A percentile compares a stretch with the other conserved stretches of the same genome.
These are phyloP conservation scores for Epistrophe grossulariae DNA, from an alignment of 2,888 invertebrate genomes.

Conservation along the genomic window DNA sequence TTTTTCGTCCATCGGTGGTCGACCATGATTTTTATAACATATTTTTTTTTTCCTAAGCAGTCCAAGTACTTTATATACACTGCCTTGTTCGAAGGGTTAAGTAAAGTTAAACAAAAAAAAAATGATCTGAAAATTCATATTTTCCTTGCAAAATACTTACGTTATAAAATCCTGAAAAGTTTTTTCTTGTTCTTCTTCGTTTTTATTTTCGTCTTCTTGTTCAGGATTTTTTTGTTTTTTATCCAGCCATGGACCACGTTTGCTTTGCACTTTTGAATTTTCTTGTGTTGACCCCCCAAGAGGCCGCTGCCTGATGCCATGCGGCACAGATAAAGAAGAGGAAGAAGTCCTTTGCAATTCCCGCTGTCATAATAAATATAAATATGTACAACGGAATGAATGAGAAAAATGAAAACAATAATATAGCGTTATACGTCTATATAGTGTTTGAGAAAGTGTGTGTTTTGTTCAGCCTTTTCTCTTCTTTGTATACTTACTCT, in stretches of 20 bases:
- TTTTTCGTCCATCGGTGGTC: conserved; percentile 55
- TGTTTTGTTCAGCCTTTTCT: not conserved
- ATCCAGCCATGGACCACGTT: conserved; percentile 43
- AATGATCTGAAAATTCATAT: conserved; percentile 60
- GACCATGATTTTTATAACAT: conserved; percentile 40
- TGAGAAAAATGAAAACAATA: conserved; percentile 64
- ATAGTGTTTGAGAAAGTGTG: conserved; percentile 54
- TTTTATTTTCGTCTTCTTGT: conserved; percentile 21
- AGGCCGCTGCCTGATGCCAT: conserved; percentile 11
- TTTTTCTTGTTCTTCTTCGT: conserved; percentile 32
- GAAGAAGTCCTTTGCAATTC: conserved; percentile 55
- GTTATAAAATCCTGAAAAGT: conserved; percentile 62
- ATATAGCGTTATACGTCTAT: conserved; percentile 42
- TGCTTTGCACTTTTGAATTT: conserved; percentile 66
- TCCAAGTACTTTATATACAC: conserved; percentile 1
- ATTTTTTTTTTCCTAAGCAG: conserved; percentile 10
- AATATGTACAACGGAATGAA: conserved; percentile 30
- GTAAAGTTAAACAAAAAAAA: conserved; percentile 40
- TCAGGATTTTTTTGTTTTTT: conserved; percentile 23
- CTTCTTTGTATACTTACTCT: not conserved
- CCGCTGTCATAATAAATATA: conserved; percentile 38
- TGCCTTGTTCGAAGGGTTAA: conserved; percentile 36
- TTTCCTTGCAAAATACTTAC: conserved; percentile 70
- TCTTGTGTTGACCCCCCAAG: conserved; percentile 47
- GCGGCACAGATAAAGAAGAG: conserved; percentile 14